Percentiles rank a stretch among this genome's conserved stretches.
Conservation (phyloP, 2,113 vertebrate species). For the Mirounga angustirostris region DNA sequence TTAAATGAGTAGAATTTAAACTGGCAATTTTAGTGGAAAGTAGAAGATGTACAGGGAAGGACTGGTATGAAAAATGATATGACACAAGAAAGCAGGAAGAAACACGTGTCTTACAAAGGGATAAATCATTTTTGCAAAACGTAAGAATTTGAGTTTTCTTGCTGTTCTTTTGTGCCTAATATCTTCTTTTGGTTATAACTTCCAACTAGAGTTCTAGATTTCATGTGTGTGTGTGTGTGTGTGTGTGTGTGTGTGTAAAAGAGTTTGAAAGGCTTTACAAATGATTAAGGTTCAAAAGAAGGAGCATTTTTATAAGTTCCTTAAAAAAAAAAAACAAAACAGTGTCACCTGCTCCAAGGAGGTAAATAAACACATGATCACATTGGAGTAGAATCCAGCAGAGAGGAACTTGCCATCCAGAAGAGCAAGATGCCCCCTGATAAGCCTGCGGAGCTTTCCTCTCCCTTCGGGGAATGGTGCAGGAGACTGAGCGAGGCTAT, state of each 20-base stretch:
- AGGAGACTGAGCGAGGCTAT: fast-evolving
- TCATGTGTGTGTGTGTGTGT: too few species aligned
- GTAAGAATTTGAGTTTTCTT: background rate
- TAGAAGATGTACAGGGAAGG: background rate
- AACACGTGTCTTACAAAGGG: background rate
- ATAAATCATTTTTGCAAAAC: background rate
- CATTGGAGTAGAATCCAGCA: fast-evolving
- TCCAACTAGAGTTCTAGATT: background rate
- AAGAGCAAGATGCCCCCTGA: fast-evolving
- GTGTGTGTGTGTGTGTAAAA: background rate
- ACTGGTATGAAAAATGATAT: background rate
- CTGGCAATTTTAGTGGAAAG: background rate
- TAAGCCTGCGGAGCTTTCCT: fast-evolving
- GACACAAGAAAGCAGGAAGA: background rate
- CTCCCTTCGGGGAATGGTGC: fast-evolving
- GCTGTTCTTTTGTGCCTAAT: background rate
- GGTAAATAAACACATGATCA: background rate
- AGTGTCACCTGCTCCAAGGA: background rate
- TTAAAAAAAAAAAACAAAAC: background rate
- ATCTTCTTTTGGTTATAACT: background rate
- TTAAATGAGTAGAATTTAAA: background rate
- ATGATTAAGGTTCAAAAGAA: background rate
- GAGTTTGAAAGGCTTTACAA: background rate
- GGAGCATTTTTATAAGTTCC: background rate
- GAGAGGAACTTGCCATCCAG: background rate